A percentile compares a stretch with the other conserved stretches of the same genome.
These are phyloP conservation scores for Petrocephalus schoutedeni DNA, from an alignment of 2,797 vertebrate genomes.

Conservation along the genomic window DNA sequence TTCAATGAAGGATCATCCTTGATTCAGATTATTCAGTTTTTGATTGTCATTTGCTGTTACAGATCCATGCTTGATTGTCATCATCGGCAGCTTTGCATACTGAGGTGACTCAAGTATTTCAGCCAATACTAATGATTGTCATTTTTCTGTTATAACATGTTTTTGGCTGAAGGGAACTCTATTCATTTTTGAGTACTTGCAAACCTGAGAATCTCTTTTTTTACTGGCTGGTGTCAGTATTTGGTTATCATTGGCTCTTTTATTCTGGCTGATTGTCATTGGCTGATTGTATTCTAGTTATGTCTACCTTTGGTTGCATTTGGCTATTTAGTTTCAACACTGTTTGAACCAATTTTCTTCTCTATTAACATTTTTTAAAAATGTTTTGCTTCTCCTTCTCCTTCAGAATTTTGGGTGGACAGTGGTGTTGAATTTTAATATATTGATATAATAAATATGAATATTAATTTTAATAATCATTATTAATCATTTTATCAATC, in stretches of 20 bases:
- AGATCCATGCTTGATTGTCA: conserved; percentile 26
- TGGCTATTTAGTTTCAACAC: background rate
- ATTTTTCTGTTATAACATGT: background rate
- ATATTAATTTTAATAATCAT: background rate
- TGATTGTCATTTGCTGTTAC: conserved; percentile 25
- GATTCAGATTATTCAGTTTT: conserved; percentile 25
- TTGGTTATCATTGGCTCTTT: conserved; percentile 53
- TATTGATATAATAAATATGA: background rate
- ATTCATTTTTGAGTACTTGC: background rate
- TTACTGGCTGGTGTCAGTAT: conserved; percentile 16
- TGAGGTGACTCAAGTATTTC: background rate
- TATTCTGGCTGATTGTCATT: background rate
- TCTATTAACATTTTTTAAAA: background rate
- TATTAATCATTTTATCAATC: background rate
- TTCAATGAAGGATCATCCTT: conserved; percentile 5
- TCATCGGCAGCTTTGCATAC: conserved; percentile 2
- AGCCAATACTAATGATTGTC: conserved; percentile 3
- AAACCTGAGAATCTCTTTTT: conserved; percentile 19
- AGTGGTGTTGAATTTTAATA: background rate
- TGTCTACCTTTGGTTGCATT: background rate
- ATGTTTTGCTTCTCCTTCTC: background rate
- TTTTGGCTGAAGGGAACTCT: conserved; percentile 10
- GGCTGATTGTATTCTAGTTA: background rate
- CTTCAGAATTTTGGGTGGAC: background rate
- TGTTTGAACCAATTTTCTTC: background rate